Conservation (phyloP, 2,113 vertebrate genomes). For the Taurulus bubalis region DNA sequence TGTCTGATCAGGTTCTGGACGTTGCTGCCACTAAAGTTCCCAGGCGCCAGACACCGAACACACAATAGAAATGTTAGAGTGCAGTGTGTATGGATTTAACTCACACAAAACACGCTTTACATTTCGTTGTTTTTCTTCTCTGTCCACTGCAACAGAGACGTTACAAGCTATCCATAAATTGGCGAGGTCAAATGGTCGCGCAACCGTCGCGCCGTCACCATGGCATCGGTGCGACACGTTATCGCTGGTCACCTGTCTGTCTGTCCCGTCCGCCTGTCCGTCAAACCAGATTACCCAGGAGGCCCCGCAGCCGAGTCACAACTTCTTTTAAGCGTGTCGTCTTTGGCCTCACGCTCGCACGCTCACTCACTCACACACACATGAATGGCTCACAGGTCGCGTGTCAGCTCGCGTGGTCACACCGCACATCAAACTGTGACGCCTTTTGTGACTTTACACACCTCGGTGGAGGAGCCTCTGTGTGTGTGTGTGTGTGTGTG, state of each 20-base stretch:
- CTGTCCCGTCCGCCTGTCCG: constrained; percentile 55
- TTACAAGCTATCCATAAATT: constrained; percentile 49
- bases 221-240: constrained; percentile 70
- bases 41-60: constrained; percentile 56
- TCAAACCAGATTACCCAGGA: constrained; percentile 74
- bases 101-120: constrained; percentile 34
- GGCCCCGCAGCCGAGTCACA: constrained; percentile 68
- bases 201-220: constrained; percentile 44
- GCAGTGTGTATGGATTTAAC: constrained; percentile 60
- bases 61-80: constrained; percentile 66
- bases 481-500: constrained; percentile 19
- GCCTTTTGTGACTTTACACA: constrained; percentile 74
- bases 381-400: constrained; percentile 58
- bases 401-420: constrained; percentile 76
- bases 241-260: constrained; percentile 77
- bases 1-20: constrained; percentile 43
- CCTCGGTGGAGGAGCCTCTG: constrained; percentile 7
- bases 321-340: constrained; percentile 60
- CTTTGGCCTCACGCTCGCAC: constrained; percentile 38
- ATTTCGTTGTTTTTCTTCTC: constrained; percentile 10
- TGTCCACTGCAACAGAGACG: constrained; percentile 49
- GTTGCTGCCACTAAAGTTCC: constrained; percentile 48
- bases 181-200: constrained; percentile 54
- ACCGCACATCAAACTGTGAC: constrained; percentile 68
- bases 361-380: constrained; percentile 19